These are phyloP conservation scores for Ammodytes marinus DNA, from an alignment of 2,113 vertebrate species.

Conservation along the genomic window DNA sequence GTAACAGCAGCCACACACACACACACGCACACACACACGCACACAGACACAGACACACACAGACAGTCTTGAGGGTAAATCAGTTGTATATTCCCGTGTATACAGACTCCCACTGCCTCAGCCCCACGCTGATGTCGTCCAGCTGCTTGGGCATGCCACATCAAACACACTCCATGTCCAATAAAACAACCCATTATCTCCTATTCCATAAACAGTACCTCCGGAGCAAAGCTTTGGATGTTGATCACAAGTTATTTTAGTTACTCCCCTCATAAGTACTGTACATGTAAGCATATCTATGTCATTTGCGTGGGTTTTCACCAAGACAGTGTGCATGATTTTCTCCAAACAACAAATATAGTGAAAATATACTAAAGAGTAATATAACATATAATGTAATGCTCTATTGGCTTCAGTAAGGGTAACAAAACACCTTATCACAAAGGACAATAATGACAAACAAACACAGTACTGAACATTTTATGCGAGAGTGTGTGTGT, in stretches of 20 bases:
- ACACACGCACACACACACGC: constrained; percentile 9
- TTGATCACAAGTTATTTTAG: constrained; percentile 13
- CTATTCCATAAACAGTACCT: constrained; percentile 62
- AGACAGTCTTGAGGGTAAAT: constrained; percentile 36
- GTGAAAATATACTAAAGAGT: background rate
- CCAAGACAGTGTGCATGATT: background rate
- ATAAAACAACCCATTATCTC: constrained; percentile 62
- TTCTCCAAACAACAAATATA: no score
- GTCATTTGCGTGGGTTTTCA: background rate
- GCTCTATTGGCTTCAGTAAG: background rate
- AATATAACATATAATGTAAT: background rate
- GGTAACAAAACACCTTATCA: background rate
- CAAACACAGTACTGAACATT: background rate
- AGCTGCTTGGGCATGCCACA: constrained; percentile 65
- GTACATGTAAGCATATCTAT: background rate
- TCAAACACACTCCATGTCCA: constrained; percentile 59
- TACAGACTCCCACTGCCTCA: constrained; percentile 49
- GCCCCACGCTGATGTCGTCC: constrained; percentile 67
- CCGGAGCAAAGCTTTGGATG: constrained; percentile 1
- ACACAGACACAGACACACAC: background rate
- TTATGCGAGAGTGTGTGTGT: no score
- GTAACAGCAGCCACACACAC: constrained; percentile 51
- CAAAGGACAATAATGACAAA: background rate
- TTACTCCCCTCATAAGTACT: background rate
- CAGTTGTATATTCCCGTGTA: constrained; percentile 56